phyloP scores from a whole-genome alignment of 2,797 vertebrate species.

The Tauraco hartlaubi region DNA sequence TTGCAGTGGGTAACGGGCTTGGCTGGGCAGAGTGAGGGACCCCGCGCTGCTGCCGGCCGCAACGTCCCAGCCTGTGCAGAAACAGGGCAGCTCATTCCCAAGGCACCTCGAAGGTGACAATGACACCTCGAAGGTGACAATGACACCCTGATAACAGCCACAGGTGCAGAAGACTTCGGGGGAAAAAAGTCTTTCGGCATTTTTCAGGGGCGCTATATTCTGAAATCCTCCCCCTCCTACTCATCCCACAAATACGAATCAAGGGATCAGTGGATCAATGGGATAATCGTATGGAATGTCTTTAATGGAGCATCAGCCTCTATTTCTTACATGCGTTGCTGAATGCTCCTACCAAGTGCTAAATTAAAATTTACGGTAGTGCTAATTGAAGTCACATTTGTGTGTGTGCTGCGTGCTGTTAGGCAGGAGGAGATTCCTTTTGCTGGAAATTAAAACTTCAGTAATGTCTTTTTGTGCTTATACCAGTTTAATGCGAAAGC shows the following conservation, averaged over 20 bases:
- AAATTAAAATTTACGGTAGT: slow-evolving; percentile 61
- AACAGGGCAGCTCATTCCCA: not conserved
- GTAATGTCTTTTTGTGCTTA: slow-evolving; percentile 61
- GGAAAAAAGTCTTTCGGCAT: not conserved
- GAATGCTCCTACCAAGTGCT: slow-evolving; percentile 66
- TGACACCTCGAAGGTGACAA: not conserved
- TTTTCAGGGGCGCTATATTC: not conserved
- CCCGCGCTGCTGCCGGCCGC: not conserved
- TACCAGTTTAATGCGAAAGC: slow-evolving; percentile 50
- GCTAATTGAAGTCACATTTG: slow-evolving; percentile 66
- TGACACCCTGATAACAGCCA: not conserved
- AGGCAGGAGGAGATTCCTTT: slow-evolving; percentile 47
- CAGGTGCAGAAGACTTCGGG: not conserved
- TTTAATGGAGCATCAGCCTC: not conserved
- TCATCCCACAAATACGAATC: not conserved
- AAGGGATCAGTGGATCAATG: slow-evolving; percentile 42
- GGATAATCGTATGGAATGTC: not conserved
- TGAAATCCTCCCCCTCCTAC: not conserved
- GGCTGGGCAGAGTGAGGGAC: not conserved
- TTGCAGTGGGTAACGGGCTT: rapidly evolving
- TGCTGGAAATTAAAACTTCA: slow-evolving; percentile 65
- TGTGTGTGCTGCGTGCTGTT: slow-evolving; percentile 38
- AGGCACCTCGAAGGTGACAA: not conserved
- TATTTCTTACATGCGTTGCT: slow-evolving; percentile 1
- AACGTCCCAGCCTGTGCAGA: not conserved